These are phyloP conservation scores for Solen grandis DNA, from an alignment of 1,140 invertebrate genomes.

Conservation along the genomic window DNA sequence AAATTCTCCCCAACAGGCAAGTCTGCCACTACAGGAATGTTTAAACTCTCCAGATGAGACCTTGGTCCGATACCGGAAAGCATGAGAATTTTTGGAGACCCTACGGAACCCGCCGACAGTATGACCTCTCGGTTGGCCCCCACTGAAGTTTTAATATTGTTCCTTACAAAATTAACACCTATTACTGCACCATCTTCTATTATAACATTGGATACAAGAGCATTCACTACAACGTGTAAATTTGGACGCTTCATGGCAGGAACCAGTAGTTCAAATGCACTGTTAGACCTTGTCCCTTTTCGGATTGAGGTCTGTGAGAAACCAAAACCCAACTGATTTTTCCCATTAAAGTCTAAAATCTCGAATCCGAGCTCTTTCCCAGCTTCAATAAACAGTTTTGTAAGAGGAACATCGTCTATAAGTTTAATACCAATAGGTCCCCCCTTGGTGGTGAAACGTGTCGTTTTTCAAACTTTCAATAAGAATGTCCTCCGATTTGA, in stretches of 20 bases:
- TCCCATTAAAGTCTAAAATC: conserved; percentile 54
- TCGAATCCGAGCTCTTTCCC: conserved; percentile 64
- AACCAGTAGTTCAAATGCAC: conserved; percentile 6
- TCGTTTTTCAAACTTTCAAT: conserved; percentile 80
- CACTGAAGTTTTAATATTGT: conserved; percentile 82
- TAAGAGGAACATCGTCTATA: conserved; percentile 43
- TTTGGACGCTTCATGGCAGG: conserved; percentile 24
- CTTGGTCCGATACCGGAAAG: conserved; percentile 84
- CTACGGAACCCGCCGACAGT: conserved; percentile 83
- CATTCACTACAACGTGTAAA: conserved; percentile 1
- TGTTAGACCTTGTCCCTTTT: background rate
- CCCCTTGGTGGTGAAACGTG: conserved; percentile 59
- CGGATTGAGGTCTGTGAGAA: background rate
- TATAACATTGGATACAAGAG: conserved; percentile 49
- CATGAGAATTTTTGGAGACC: conserved; percentile 84
- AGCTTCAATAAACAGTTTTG: conserved; percentile 57
- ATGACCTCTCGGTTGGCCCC: conserved; percentile 84
- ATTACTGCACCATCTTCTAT: conserved; percentile 37
- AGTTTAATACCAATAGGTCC: conserved; percentile 58
- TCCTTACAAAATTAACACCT: conserved; percentile 69
- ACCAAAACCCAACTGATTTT: conserved; percentile 27
- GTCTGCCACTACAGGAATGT: conserved; percentile 81
- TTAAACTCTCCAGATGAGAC: conserved; percentile 72
- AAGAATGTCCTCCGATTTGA: no score
- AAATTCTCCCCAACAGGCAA: conserved; percentile 92